phyloP scores from a whole-genome alignment of 2,113 vertebrate genomes.

The Poicephalus meyeri region DNA sequence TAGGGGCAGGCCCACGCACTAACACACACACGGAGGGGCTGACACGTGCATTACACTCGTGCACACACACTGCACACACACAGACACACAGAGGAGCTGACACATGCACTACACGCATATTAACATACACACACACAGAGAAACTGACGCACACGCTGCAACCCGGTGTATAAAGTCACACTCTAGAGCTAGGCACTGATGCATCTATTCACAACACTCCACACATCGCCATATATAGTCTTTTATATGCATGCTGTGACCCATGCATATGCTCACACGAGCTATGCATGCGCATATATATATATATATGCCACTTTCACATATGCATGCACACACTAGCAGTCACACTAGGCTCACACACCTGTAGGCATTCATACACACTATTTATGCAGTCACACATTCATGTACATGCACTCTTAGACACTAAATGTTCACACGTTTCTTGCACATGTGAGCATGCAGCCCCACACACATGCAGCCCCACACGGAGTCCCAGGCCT shows the following conservation, averaged over 20 bases:
- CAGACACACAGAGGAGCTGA: background rate
- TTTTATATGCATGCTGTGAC: rapidly evolving
- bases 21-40: rapidly evolving
- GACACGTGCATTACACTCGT: background rate
- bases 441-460: rapidly evolving
- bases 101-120: rapidly evolving
- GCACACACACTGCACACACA: background rate
- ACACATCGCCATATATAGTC: rapidly evolving
- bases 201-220: rapidly evolving
- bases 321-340: rapidly evolving
- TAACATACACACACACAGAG: background rate
- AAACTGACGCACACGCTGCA: rapidly evolving
- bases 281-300: rapidly evolving
- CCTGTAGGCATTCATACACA: rapidly evolving
- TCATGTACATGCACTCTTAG: rapidly evolving
- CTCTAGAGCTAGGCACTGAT: rapidly evolving
- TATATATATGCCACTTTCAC: rapidly evolving
- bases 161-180: rapidly evolving
- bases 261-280: rapidly evolving
- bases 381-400: rapidly evolving
- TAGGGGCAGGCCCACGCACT: rapidly evolving
- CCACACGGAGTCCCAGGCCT: background rate
- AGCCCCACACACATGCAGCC: rapidly evolving
- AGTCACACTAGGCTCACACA: rapidly evolving
- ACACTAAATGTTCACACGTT: rapidly evolving